These are phyloP conservation scores for Tachycineta bicolor DNA, from an alignment of 2,113 vertebrate species.

Conservation along the genomic window DNA sequence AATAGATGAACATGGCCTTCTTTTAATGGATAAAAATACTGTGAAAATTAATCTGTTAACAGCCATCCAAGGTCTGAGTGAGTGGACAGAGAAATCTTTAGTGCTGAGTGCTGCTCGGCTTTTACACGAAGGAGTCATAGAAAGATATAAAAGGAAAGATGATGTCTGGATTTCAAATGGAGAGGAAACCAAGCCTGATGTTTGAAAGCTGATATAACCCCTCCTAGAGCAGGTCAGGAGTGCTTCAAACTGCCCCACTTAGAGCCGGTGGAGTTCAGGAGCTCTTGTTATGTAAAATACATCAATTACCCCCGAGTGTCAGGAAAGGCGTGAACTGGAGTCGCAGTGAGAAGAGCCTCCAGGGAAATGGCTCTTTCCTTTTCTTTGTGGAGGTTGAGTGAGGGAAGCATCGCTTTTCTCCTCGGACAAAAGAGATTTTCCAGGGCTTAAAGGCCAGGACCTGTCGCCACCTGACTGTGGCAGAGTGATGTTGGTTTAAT, in stretches of 20 bases:
- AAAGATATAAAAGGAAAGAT: neutral
- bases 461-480: fast-evolving
- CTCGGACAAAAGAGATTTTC: neutral
- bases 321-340: neutral
- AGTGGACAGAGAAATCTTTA: neutral
- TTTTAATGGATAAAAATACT: neutral
- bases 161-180: neutral
- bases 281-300: neutral
- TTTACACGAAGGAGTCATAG: neutral
- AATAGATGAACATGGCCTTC: neutral
- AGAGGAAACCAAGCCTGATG: neutral
- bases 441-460: neutral
- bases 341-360: fast-evolving
- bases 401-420: fast-evolving
- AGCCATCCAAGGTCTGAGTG: neutral
- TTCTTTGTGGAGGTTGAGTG: neutral
- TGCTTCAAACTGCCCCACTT: neutral
- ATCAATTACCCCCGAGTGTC: neutral
- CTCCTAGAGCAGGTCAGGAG: neutral
- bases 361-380: neutral
- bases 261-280: fast-evolving
- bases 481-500: neutral
- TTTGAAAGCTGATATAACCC: neutral
- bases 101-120: neutral
- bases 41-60: neutral